Evolutionary conservation across 2,888 invertebrate genomes (phyloP).

Genomic region (Trypoxylon attenuatum): DNA sequence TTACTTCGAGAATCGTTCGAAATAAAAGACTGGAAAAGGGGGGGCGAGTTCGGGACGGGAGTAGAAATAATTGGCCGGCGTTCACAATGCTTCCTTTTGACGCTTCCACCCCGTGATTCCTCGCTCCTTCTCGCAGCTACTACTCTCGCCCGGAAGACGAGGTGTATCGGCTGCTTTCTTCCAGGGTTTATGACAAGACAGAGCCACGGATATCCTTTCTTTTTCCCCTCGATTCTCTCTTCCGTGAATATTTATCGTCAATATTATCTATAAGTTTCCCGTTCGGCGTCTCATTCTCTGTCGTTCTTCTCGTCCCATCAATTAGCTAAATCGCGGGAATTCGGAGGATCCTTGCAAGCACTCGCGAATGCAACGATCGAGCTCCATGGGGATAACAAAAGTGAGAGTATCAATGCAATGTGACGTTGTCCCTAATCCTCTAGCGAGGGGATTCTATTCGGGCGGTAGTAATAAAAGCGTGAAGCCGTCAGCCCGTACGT

Average conservation of each 20-base stretch:
- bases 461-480: constrained; percentile 16
- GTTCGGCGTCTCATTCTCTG: too few species aligned
- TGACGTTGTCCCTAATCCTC: too few species aligned
- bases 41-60: constrained; percentile 3
- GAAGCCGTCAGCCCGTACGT: constrained; percentile 18
- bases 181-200: background rate
- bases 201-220: background rate
- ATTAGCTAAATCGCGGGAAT: too few species aligned
- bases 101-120: constrained; percentile 24
- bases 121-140: constrained; percentile 2
- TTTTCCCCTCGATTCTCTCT: background rate
- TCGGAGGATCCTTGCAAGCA: too few species aligned
- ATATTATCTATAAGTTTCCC: background rate
- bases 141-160: background rate
- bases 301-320: too few species aligned
- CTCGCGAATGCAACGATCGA: too few species aligned
- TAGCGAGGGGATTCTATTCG: constrained; percentile 10
- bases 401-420: background rate
- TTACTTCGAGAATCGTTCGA: constrained; percentile 18
- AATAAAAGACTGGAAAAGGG: constrained; percentile 15
- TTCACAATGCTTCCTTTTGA: constrained; percentile 43
- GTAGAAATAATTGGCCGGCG: constrained; percentile 57
- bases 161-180: background rate
- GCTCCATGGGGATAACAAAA: background rate
- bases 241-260: background rate